These are phyloP conservation scores for Poliocrania exsul DNA, from an alignment of 2,797 vertebrate genomes.

Conservation along the genomic window DNA sequence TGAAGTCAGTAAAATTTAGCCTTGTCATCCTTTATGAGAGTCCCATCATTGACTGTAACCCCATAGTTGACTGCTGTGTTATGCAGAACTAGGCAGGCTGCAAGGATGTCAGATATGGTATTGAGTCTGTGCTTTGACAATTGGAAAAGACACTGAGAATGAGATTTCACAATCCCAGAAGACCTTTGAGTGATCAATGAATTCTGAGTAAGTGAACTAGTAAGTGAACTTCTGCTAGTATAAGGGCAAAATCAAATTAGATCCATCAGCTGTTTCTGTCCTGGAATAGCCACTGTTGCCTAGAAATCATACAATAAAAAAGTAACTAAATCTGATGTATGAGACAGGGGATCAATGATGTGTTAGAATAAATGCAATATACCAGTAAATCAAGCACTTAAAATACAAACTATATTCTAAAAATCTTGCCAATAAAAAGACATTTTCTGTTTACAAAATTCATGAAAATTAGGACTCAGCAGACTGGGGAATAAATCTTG, in stretches of 20 bases:
- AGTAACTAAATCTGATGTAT: slow-evolving; percentile 38
- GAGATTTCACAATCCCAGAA: slow-evolving; percentile 59
- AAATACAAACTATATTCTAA: slow-evolving; percentile 20
- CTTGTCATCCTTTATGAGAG: slow-evolving; percentile 51
- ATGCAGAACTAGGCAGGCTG: slow-evolving; percentile 17
- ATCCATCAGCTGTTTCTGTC: slow-evolving; percentile 45
- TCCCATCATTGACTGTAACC: slow-evolving; percentile 42
- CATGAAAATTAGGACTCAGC: slow-evolving; percentile 11
- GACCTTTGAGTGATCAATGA: slow-evolving; percentile 47
- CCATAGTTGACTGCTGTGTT: slow-evolving; percentile 26
- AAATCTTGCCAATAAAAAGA: neutral
- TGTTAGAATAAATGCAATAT: slow-evolving; percentile 45
- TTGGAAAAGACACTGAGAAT: slow-evolving; percentile 39
- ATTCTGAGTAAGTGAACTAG: slow-evolving; percentile 57
- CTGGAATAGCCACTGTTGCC: slow-evolving; percentile 11
- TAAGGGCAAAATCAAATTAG: slow-evolving; percentile 60
- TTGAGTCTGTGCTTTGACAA: slow-evolving; percentile 45
- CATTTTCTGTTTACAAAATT: slow-evolving; percentile 2
- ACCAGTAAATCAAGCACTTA: slow-evolving; percentile 41
- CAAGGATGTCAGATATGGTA: slow-evolving; percentile 5
- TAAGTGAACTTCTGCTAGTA: slow-evolving; percentile 51
- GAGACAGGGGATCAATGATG: slow-evolving; percentile 23
- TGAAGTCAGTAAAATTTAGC: slow-evolving; percentile 34
- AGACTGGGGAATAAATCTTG: slow-evolving; percentile 17
- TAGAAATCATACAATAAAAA: slow-evolving; percentile 45